Evolutionary conservation across 1,140 invertebrate genomes (phyloP).

Genomic region (Chironomus striatipennis): DNA sequence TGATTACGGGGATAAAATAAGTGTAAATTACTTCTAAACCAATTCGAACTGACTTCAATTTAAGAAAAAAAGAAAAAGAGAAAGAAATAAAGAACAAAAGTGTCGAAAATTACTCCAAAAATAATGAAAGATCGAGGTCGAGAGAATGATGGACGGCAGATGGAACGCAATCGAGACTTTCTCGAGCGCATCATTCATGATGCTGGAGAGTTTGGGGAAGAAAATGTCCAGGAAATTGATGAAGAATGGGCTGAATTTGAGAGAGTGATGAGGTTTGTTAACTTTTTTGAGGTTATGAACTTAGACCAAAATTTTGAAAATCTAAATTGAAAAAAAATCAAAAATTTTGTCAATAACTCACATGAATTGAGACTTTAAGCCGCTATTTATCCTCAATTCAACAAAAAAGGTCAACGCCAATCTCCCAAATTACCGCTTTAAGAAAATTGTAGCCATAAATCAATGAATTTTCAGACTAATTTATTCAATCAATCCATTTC

Average conservation of each 20-base stretch:
- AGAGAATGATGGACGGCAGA: constrained; percentile 27
- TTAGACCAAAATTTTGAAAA: neutral
- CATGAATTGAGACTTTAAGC: no score
- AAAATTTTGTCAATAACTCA: neutral
- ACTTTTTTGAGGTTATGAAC: no score
- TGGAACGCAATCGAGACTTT: constrained; percentile 29
- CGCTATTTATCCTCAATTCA: no score
- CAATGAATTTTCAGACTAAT: no score
- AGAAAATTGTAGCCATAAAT: no score
- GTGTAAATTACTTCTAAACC: neutral
- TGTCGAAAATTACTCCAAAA: constrained; percentile 25
- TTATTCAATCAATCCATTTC: no score
- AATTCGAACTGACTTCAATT: neutral
- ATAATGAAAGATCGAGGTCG: constrained; percentile 28
- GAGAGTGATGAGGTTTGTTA: constrained; percentile 33
- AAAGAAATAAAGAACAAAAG: neutral
- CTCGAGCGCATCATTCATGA: constrained; percentile 33
- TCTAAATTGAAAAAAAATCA: neutral
- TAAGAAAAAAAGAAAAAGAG: constrained; percentile 29
- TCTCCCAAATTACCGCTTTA: no score
- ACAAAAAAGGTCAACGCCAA: no score
- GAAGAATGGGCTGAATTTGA: constrained; percentile 41
- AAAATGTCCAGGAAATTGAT: constrained; percentile 39
- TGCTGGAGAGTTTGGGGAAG: constrained; percentile 38
- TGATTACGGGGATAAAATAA: neutral